Percentiles rank a stretch among this genome's conserved stretches.
phyloP scores from a whole-genome alignment of 2,113 vertebrate genomes.

The Dipodomys ordii region DNA sequence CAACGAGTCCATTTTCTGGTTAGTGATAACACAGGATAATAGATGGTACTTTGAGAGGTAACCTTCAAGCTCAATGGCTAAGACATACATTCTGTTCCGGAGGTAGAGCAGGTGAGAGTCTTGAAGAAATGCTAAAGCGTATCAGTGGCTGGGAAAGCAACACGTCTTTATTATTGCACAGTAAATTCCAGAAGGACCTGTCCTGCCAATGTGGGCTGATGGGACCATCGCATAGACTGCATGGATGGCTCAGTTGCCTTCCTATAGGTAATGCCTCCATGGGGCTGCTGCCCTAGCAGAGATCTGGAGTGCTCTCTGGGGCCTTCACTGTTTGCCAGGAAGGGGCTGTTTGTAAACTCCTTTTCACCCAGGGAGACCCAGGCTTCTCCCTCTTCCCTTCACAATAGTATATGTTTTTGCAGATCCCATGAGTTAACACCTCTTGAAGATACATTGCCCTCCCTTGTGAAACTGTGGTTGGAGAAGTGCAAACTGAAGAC shows the following conservation, averaged over 20 bases:
- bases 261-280: background rate
- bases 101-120: background rate
- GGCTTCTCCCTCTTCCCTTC: background rate
- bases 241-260: background rate
- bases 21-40: background rate
- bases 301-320: no score
- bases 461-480: background rate
- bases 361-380: background rate
- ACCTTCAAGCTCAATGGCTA: background rate
- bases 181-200: background rate
- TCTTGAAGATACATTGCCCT: background rate
- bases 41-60: background rate
- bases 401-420: background rate
- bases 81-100: background rate
- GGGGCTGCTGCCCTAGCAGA: background rate
- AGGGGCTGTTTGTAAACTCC: no score
- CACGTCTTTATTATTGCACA: background rate
- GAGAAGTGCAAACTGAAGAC: background rate
- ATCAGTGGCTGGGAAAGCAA: background rate
- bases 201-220: background rate
- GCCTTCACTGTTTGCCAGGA: background rate
- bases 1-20: slow-evolving; percentile 33
- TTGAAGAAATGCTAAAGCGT: background rate
- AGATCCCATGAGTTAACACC: background rate
- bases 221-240: background rate